Evolutionary conservation across 2,888 invertebrate genomes (phyloP).

Genomic region (Criorhina ranunculi): DNA sequence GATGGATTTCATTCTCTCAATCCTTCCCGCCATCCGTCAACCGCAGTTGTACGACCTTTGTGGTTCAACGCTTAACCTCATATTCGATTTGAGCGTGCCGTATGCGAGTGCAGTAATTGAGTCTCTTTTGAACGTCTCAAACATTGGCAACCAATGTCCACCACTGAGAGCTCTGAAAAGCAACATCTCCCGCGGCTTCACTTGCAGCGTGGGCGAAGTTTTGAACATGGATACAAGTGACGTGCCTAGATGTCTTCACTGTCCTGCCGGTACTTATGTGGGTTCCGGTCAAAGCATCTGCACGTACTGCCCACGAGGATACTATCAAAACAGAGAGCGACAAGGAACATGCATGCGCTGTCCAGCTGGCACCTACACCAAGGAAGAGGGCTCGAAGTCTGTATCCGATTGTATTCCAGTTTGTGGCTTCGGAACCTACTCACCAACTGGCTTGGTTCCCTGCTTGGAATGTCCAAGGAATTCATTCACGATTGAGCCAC

Average conservation of each 20-base stretch:
- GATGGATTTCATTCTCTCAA: slow-evolving; percentile 94
- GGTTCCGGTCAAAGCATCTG: slow-evolving; percentile 95
- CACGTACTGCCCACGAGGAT: slow-evolving; percentile 95
- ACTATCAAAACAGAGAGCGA: slow-evolving; percentile 95
- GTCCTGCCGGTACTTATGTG: slow-evolving; percentile 98
- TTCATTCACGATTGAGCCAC: slow-evolving; percentile 94
- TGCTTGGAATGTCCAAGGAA: slow-evolving; percentile 97
- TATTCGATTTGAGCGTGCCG: slow-evolving; percentile 97
- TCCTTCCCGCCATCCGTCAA: slow-evolving; percentile 94
- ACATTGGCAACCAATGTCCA: slow-evolving; percentile 96
- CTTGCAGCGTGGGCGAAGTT: slow-evolving; percentile 96
- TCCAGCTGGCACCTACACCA: slow-evolving; percentile 96
- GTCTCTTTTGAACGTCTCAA: slow-evolving; percentile 93
- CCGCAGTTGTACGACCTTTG: slow-evolving; percentile 97
- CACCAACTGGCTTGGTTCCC: slow-evolving; percentile 96
- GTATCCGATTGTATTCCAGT: slow-evolving; percentile 95
- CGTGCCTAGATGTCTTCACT: slow-evolving; percentile 96
- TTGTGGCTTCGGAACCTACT: slow-evolving; percentile 98
- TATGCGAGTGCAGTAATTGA: slow-evolving; percentile 96
- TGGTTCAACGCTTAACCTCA: slow-evolving; percentile 95
- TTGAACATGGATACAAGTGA: slow-evolving; percentile 96
- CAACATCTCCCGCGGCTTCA: slow-evolving; percentile 94
- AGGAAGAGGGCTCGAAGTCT: slow-evolving; percentile 94
- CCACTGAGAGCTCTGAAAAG: slow-evolving; percentile 94
- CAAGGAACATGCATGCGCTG: slow-evolving; percentile 96